Conservation (phyloP, 2,888 invertebrate genomes). For the Monoplex corrugatus region DNA sequence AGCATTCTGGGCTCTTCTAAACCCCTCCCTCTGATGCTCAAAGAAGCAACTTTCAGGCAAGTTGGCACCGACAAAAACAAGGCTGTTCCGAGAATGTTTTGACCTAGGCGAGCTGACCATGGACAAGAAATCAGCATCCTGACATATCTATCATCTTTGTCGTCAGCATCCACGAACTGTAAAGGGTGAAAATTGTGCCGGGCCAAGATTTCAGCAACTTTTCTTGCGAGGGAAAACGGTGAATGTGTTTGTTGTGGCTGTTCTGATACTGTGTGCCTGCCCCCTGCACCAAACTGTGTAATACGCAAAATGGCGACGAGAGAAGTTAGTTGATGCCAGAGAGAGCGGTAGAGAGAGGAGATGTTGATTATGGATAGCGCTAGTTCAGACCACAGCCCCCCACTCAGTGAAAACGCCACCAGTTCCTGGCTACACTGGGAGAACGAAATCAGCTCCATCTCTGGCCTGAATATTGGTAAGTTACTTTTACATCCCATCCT, state of each 20-base stretch:
- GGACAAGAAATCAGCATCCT: neutral
- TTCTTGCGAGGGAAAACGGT: neutral
- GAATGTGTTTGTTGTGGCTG: conserved; percentile 46
- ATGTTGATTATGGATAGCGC: conserved; percentile 58
- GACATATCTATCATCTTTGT: neutral
- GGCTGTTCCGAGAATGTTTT: conserved; percentile 12
- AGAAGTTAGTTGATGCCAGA: conserved; percentile 18
- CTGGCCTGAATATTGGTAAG: conserved; percentile 65
- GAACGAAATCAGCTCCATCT: conserved; percentile 66
- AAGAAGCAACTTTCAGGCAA: neutral
- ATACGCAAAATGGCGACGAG: conserved; percentile 53
- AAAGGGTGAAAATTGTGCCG: neutral
- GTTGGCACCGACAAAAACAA: conserved; percentile 37
- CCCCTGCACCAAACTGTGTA: conserved; percentile 23
- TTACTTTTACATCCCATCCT: conserved; percentile 15
- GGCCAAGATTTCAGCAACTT: neutral
- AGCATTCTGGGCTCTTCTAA: conserved; percentile 37
- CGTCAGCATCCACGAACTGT: neutral
- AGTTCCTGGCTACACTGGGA: conserved; percentile 72
- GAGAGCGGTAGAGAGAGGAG: conserved; percentile 11
- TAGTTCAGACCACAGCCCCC: conserved; percentile 71
- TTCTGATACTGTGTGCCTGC: conserved; percentile 46
- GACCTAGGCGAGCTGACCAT: conserved; percentile 23
- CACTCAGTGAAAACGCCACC: conserved; percentile 68
- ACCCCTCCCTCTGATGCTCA: conserved; percentile 6